A percentile compares a stretch with the other conserved stretches of the same genome.
Conservation (phyloP, 2,888 invertebrate genomes). For the Limulus polyphemus region DNA sequence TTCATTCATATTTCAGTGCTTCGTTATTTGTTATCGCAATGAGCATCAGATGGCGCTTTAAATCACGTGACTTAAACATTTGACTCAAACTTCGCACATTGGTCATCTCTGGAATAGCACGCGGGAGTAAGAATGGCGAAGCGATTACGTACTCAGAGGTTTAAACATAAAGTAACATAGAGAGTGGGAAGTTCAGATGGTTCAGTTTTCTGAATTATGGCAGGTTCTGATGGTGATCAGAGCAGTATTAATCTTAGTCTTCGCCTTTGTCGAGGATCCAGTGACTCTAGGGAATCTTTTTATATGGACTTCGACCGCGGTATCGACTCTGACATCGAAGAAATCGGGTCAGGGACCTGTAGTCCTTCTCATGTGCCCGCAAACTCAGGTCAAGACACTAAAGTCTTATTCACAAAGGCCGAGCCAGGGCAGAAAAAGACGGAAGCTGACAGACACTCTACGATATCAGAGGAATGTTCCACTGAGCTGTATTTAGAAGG, state of each 20-base stretch:
- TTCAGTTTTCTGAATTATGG: background rate
- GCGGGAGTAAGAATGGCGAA: too few relatives aligned
- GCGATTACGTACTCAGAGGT: too few relatives aligned
- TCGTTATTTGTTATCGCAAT: too few relatives aligned
- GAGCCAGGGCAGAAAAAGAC: background rate
- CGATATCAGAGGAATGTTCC: slow-evolving; percentile 1
- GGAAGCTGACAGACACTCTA: background rate
- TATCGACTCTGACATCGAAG: slow-evolving; percentile 61
- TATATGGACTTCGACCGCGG: slow-evolving; percentile 82
- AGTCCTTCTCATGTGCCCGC: background rate
- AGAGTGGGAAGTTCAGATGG: background rate
- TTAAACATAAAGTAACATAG: too few relatives aligned
- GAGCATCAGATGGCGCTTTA: too few relatives aligned
- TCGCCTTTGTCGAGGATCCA: slow-evolving; percentile 67
- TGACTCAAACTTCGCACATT: too few relatives aligned
- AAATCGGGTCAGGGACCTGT: background rate
- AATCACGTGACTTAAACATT: too few relatives aligned
- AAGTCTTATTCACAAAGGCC: background rate
- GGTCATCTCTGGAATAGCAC: too few relatives aligned
- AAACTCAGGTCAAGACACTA: background rate
- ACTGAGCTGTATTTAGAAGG: slow-evolving; percentile 5
- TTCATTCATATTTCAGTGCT: too few relatives aligned
- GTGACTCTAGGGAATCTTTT: slow-evolving; percentile 74
- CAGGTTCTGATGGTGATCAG: slow-evolving; percentile 53
- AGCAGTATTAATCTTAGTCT: slow-evolving; percentile 67